Conservation (phyloP, 1,140 invertebrate species). For the Metaphire vulgaris region DNA sequence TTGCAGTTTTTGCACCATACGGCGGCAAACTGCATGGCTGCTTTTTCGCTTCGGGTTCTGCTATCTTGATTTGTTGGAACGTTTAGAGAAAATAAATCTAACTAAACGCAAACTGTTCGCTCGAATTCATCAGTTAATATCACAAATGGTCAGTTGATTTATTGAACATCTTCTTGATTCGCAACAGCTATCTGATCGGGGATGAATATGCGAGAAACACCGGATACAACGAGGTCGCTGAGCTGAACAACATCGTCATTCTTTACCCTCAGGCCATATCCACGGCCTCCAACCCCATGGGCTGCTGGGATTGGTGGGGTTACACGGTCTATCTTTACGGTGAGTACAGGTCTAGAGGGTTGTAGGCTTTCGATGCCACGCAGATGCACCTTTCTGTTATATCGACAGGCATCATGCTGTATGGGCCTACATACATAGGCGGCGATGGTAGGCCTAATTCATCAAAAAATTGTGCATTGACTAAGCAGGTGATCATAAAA, state of each 20-base stretch:
- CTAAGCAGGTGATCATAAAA: background rate
- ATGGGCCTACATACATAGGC: background rate
- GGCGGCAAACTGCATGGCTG: background rate
- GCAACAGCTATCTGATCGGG: constrained; percentile 33
- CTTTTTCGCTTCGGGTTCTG: background rate
- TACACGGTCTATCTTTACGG: constrained; percentile 41
- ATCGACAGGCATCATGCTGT: background rate
- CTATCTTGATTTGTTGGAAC: background rate
- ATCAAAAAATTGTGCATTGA: background rate
- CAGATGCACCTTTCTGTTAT: background rate
- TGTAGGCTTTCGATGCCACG: too few species aligned
- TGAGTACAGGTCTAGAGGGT: constrained; percentile 24
- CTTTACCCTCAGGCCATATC: constrained; percentile 50
- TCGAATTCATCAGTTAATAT: constrained; percentile 40
- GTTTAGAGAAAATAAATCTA: too few species aligned
- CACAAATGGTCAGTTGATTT: constrained; percentile 49
- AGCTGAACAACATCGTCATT: constrained; percentile 52
- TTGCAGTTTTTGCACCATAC: background rate
- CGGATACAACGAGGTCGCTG: constrained; percentile 52
- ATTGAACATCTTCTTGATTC: background rate
- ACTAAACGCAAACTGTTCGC: too few species aligned
- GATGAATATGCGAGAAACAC: constrained; percentile 45
- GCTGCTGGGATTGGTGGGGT: constrained; percentile 54
- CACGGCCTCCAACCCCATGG: constrained; percentile 40
- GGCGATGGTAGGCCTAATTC: background rate